Evolutionary conservation across 1,140 invertebrate genomes (phyloP).

Genomic region (Planococcus citri): DNA sequence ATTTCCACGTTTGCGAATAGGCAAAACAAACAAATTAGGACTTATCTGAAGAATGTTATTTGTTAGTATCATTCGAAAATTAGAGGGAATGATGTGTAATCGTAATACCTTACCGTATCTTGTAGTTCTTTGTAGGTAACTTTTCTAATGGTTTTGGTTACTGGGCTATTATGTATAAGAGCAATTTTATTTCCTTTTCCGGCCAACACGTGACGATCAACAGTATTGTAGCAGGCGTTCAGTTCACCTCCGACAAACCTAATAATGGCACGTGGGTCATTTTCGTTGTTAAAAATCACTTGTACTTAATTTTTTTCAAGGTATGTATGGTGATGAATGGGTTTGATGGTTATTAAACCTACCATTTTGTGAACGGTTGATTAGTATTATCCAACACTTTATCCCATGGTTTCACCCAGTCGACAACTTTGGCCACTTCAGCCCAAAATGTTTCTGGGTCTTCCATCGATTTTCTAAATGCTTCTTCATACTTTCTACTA

Average conservation of each 20-base stretch:
- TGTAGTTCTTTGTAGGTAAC: slow-evolving; percentile 71
- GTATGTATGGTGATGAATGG: too few species aligned
- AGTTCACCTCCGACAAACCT: slow-evolving; percentile 81
- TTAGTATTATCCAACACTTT: slow-evolving; percentile 71
- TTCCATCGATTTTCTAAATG: slow-evolving; percentile 53
- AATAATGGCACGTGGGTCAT: slow-evolving; percentile 10
- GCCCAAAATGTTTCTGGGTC: slow-evolving; percentile 78
- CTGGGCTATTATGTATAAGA: slow-evolving; percentile 78
- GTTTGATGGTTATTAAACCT: too few species aligned
- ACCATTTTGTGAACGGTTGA: slow-evolving; percentile 83
- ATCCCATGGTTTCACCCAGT: slow-evolving; percentile 73
- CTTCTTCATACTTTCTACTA: slow-evolving; percentile 46
- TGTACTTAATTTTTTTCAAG: too few species aligned
- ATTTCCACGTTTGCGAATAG: too few species aligned
- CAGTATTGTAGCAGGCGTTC: slow-evolving; percentile 84
- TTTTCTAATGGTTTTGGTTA: slow-evolving; percentile 57
- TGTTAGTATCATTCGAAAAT: too few species aligned
- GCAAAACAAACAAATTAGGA: too few species aligned
- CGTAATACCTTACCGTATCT: slow-evolving; percentile 64
- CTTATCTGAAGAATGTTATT: too few species aligned
- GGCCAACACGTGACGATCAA: slow-evolving; percentile 73
- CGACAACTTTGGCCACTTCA: slow-evolving; percentile 53
- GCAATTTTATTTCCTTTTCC: slow-evolving; percentile 66
- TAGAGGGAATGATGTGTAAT: too few species aligned
- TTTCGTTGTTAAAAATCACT: background rate